Base-by-base conservation (phyloP, 2,113 vertebrate species). In the Sinocyclocheilus grahami region DNA sequence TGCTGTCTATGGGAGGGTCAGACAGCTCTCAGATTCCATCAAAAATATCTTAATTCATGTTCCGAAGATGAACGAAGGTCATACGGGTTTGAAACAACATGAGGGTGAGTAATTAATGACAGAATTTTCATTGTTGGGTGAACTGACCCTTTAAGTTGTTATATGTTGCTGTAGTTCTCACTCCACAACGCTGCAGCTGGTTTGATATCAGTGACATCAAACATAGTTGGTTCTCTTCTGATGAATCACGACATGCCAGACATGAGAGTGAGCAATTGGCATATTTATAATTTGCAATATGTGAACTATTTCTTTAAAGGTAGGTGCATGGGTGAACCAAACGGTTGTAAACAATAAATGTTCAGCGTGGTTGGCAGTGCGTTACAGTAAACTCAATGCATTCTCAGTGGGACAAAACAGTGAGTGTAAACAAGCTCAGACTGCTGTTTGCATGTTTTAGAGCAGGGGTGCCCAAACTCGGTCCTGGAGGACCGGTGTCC, bases 331-430 rank as follows among this genome's bases (percentile, higher is more conserved):
- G 84, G 90, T 86, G 71, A 92, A 94, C 93, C 94, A 95, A 94
- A 90, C 93, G 92, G 94, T 92, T 95, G 93, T 92, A 92, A 91
- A 93, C 91, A 90, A 90, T 92, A 91, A 93, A 93, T 95, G 93
- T 94, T 92, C 92, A 93, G 92, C 88, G 60, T 86, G 86, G 89
- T 88, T 87, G 85, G 83, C 83, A 42, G 63, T 65, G 82, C 80
- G 51, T 67, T 89, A 91, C 91, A 90, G 92, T 90, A 90, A 83
- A 91, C 55, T 51, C 33, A 20, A 5, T 20, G 48, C 46, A 78
- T 30, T 53, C 24, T 78, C 8, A 30, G 0, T 78, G 48, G 2
- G 20, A 72, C 30, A 6, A 37, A 74, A 72, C 4, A 22, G 20
- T 37, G 67, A 20, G 67, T 9, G 79, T 67, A 22, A 67, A 30